Evolutionary conservation across 2,888 invertebrate genomes (phyloP).

Genomic region (Nemotelus nigrinus): DNA sequence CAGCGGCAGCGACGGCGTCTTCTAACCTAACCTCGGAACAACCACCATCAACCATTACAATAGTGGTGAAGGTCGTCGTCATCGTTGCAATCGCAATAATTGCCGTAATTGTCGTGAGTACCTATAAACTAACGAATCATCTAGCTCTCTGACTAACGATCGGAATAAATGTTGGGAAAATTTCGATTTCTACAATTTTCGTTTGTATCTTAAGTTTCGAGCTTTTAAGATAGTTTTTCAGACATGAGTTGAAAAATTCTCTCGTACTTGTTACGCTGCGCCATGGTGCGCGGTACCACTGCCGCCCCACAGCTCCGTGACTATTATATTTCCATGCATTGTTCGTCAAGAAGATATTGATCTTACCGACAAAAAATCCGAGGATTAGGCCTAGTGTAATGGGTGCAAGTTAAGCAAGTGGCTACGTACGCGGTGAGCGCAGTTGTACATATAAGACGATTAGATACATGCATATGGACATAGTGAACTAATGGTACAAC

Average conservation of each 20-base stretch:
- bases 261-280: not conserved
- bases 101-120: constrained; percentile 33
- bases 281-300: not conserved
- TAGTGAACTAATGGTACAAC: not conserved
- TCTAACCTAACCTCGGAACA: not conserved
- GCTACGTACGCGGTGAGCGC: too few species aligned
- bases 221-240: too few species aligned
- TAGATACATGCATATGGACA: not conserved
- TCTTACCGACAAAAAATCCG: constrained; percentile 6
- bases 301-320: too few species aligned
- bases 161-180: constrained; percentile 20
- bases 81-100: constrained; percentile 27
- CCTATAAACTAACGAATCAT: not conserved
- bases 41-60: not conserved
- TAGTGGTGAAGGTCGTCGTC: constrained; percentile 12
- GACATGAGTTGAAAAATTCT: too few species aligned
- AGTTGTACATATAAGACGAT: too few species aligned
- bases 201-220: too few species aligned
- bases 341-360: constrained; percentile 11
- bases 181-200: not conserved
- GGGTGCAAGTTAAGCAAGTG: too few species aligned
- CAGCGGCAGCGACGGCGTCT: not conserved
- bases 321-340: too few species aligned
- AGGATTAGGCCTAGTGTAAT: too few species aligned
- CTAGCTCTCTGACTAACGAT: not conserved